Evolutionary conservation across 2,888 invertebrate genomes (phyloP).

Genomic region (Linnaemya tessellans): DNA sequence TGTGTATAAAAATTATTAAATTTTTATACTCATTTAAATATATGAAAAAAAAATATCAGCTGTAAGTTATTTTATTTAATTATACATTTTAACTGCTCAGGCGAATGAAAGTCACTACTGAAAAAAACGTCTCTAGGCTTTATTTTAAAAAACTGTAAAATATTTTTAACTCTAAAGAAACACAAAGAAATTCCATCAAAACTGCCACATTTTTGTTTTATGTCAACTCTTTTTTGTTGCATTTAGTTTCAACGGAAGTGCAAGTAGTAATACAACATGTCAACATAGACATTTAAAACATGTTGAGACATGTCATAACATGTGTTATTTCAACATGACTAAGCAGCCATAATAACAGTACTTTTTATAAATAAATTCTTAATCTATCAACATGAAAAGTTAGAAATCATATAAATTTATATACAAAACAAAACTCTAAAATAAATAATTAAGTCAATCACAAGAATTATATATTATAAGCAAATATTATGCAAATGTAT

Average conservation of each 20-base stretch:
- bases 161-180: not conserved
- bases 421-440: not conserved
- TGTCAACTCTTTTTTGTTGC: not conserved
- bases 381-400: not conserved
- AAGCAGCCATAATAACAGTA: not conserved
- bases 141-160: no score
- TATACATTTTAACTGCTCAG: no score
- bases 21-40: no score
- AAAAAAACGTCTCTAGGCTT: no score
- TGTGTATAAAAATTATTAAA: no score
- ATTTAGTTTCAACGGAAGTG: not conserved
- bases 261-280: slow-evolving; percentile 9
- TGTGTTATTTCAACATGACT: not conserved
- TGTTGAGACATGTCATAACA: slow-evolving; percentile 28
- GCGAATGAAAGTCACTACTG: no score
- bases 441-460: not conserved
- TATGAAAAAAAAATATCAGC: no score
- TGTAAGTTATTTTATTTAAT: no score
- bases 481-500: not conserved
- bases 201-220: slow-evolving; percentile 32
- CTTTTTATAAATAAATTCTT: not conserved
- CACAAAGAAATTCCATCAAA: slow-evolving; percentile 62
- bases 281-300: slow-evolving; percentile 33
- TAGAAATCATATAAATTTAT: not conserved
- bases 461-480: not conserved